Evolutionary conservation across 2,113 vertebrate species (phyloP).

Genomic region (Clarias batrachus): DNA sequence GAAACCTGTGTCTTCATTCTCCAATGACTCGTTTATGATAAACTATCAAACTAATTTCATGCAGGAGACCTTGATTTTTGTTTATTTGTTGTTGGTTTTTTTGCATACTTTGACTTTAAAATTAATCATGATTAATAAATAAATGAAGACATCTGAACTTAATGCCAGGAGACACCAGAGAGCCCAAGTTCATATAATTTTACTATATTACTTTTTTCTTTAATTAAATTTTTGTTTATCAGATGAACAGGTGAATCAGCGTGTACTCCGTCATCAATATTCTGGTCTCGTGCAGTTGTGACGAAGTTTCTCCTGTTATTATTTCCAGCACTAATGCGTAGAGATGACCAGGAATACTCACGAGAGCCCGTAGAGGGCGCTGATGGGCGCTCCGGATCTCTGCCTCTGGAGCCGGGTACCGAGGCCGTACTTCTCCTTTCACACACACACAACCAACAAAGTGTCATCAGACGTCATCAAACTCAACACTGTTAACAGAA

Average conservation of each 20-base stretch:
- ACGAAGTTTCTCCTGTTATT: not conserved
- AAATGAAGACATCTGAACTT: no score
- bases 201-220: no score
- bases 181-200: no score
- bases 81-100: no score
- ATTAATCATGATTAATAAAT: no score
- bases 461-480: not conserved
- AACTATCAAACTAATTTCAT: no score
- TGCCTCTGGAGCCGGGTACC: constrained; percentile 93
- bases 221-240: no score
- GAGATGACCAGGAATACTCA: constrained; percentile 71
- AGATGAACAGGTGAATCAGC: no score
- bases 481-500: not conserved
- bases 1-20: not conserved
- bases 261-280: not conserved
- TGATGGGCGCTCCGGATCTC: constrained; percentile 88
- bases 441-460: constrained; percentile 42
- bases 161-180: no score
- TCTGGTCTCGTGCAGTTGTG: not conserved
- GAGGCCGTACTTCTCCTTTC: constrained; percentile 93
- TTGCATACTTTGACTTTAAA: no score
- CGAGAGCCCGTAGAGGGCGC: constrained; percentile 89
- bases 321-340: not conserved
- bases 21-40: no score
- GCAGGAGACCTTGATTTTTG: no score